phyloP scores from a whole-genome alignment of 2,888 invertebrate genomes.

The Tachina grossa region DNA sequence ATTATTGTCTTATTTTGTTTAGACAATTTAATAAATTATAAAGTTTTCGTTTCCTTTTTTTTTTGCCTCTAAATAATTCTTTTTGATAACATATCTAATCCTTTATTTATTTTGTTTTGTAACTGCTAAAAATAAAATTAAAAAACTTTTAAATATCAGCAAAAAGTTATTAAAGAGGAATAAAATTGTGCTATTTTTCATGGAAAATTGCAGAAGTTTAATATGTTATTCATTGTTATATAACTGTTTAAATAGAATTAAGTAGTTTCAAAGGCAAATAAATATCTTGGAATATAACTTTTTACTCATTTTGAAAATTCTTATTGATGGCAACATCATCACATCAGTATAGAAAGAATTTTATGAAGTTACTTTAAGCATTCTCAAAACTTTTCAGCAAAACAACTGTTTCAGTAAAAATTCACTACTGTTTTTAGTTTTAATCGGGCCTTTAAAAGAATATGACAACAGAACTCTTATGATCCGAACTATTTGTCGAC shows the following conservation, averaged over 20 bases:
- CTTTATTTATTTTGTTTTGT: slow-evolving; percentile 38
- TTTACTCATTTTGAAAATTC: too few relatives aligned
- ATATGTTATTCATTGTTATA: slow-evolving; percentile 2
- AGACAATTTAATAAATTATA: slow-evolving; percentile 62
- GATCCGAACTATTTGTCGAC: too few relatives aligned
- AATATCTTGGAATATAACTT: too few relatives aligned
- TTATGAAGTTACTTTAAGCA: too few relatives aligned
- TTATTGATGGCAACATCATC: too few relatives aligned
- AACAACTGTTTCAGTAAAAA: too few relatives aligned
- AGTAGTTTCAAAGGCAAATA: too few relatives aligned
- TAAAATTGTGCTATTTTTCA: not conserved
- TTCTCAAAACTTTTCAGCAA: too few relatives aligned
- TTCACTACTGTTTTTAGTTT: too few relatives aligned
- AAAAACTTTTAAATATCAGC: not conserved
- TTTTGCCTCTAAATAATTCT: slow-evolving; percentile 45
- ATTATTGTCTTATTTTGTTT: slow-evolving; percentile 49
- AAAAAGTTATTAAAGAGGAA: not conserved
- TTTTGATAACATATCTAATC: slow-evolving; percentile 61
- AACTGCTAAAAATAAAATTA: not conserved
- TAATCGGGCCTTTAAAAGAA: too few relatives aligned
- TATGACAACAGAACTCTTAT: too few relatives aligned
- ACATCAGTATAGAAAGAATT: too few relatives aligned
- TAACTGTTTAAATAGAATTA: not conserved
- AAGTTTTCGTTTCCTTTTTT: slow-evolving; percentile 35
- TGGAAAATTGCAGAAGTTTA: not conserved